These are phyloP conservation scores for Drosophila sucinea DNA, from an alignment of 1,140 invertebrate species.

Conservation along the genomic window DNA sequence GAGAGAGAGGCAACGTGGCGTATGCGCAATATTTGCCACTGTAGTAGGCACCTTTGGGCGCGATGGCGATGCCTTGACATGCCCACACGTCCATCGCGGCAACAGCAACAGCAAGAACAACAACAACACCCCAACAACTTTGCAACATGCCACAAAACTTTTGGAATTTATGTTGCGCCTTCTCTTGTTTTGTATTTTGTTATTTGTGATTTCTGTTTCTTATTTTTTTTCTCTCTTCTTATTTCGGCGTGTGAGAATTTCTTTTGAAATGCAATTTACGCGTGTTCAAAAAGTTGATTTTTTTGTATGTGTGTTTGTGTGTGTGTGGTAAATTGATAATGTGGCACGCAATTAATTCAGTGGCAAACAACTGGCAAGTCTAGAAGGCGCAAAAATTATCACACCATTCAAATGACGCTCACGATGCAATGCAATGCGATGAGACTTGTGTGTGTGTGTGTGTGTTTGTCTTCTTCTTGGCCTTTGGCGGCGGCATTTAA, in stretches of 20 bases:
- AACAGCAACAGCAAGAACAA: conserved; percentile 2
- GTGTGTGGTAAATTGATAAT: conserved; percentile 66
- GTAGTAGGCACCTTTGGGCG: conserved; percentile 26
- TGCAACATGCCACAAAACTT: conserved; percentile 78
- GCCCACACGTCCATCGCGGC: conserved; percentile 70
- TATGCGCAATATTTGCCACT: conserved; percentile 70
- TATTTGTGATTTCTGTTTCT: conserved; percentile 31
- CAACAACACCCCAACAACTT: conserved; percentile 68
- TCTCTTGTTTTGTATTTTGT: conserved; percentile 25
- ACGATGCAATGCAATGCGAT: conserved; percentile 47
- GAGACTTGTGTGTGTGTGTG: conserved; percentile 31
- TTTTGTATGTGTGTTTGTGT: conserved; percentile 29
- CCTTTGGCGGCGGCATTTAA: conserved; percentile 81
- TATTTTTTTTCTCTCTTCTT: conserved; percentile 13
- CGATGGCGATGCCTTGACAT: conserved; percentile 75
- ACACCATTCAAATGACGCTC: conserved; percentile 81
- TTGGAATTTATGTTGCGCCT: conserved; percentile 68
- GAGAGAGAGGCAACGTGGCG: conserved; percentile 43
- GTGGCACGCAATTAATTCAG: conserved; percentile 79
- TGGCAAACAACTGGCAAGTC: conserved; percentile 56
- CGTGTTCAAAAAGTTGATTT: background rate
- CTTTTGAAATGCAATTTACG: conserved; percentile 30
- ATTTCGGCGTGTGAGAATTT: conserved; percentile 75
- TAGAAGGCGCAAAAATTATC: conserved; percentile 71
- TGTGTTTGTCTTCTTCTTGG: conserved; percentile 20